Conservation (phyloP, 2,888 invertebrate species). For the Leptothorax acervorum region DNA sequence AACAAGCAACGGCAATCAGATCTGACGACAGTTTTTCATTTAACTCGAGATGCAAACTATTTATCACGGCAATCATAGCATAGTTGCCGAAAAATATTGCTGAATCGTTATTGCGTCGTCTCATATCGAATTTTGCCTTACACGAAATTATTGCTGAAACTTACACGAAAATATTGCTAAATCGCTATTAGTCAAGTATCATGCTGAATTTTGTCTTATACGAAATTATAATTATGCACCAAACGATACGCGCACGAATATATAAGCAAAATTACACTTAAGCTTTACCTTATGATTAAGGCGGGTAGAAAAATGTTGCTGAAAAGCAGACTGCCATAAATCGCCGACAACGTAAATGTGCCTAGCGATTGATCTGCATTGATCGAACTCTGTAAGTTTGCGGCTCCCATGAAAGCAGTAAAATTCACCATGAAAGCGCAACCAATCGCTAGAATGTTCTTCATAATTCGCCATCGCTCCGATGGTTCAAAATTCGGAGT, state of each 20-base stretch:
- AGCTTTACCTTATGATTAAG: conserved; percentile 91
- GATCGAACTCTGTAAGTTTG: conserved; percentile 94
- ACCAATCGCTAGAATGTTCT: conserved; percentile 94
- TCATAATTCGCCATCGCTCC: conserved; percentile 92
- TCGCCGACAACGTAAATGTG: conserved; percentile 93
- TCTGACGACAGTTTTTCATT: conserved; percentile 18
- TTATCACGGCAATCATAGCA: background rate
- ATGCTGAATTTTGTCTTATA: background rate
- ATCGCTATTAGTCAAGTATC: background rate
- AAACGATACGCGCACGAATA: background rate
- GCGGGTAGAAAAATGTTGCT: conserved; percentile 96
- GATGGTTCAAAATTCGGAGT: conserved; percentile 82
- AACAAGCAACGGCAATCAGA: conserved; percentile 16
- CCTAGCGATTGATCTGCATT: conserved; percentile 94
- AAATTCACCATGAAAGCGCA: conserved; percentile 96
- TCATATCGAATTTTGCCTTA: background rate
- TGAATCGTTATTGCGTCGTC: background rate
- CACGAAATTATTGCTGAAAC: background rate
- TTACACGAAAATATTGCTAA: too few relatives aligned
- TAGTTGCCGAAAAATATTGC: background rate
- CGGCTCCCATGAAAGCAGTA: conserved; percentile 95
- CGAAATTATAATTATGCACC: background rate
- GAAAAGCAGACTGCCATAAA: conserved; percentile 95
- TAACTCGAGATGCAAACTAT: background rate
- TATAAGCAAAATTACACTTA: background rate